phyloP scores from a whole-genome alignment of 2,113 vertebrate species.

The Tiliqua scincoides region DNA sequence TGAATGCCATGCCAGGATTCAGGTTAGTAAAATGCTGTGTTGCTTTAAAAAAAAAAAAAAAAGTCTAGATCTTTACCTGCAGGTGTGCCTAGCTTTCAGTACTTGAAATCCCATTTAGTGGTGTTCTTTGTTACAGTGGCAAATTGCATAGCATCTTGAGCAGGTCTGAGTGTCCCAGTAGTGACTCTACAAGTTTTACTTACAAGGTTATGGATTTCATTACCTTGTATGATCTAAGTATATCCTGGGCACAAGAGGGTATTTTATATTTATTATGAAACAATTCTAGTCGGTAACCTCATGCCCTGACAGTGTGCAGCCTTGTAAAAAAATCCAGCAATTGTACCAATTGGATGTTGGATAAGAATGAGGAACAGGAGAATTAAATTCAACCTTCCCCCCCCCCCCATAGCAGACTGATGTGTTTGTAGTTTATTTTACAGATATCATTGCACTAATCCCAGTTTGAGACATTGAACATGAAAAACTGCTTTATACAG shows the following conservation, averaged over 20 bases:
- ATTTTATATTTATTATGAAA: not conserved
- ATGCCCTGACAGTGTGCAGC: not conserved
- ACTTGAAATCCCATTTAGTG: conserved; percentile 51
- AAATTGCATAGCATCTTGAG: conserved; percentile 24
- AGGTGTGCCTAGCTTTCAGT: conserved; percentile 46
- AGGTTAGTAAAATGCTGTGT: conserved; percentile 45
- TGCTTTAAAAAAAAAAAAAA: no score
- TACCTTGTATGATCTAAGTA: not conserved
- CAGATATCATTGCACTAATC: not conserved
- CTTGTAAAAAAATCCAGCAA: not conserved
- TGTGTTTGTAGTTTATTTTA: not conserved
- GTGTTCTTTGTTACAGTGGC: conserved; percentile 34
- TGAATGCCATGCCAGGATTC: conserved; percentile 44
- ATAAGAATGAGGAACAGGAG: not conserved
- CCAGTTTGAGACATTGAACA: no score
- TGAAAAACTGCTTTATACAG: no score
- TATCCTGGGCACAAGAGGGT: not conserved
- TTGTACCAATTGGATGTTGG: not conserved
- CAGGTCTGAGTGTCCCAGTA: conserved; percentile 3
- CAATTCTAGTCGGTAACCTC: not conserved
- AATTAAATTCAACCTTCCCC: not conserved
- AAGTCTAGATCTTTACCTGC: conserved; percentile 33
- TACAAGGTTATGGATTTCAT: conserved; percentile 1
- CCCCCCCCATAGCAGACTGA: not conserved
- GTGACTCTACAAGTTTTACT: not conserved